These are phyloP conservation scores for Platycercus adscitus DNA, from an alignment of 2,113 vertebrate species.

Conservation along the genomic window DNA sequence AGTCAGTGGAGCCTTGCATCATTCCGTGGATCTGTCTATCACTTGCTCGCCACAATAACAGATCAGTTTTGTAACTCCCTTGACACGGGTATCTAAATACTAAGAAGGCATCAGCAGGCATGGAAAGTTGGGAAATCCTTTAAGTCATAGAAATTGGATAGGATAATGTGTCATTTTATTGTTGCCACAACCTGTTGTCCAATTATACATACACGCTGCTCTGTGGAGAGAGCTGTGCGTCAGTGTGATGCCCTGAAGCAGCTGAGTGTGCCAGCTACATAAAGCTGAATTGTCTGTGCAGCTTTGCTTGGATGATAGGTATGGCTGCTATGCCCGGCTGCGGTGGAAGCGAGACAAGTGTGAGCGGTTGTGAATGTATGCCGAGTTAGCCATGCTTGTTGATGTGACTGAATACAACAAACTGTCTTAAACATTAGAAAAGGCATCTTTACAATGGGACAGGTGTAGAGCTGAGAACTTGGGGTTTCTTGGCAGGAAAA, in stretches of 20 bases:
- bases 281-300: conserved; percentile 21
- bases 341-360: not conserved
- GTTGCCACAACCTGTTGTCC: conserved; percentile 16
- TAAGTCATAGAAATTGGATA: conserved; percentile 1
- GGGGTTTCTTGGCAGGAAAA: not conserved
- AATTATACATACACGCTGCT: not conserved
- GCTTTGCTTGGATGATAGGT: not conserved
- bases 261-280: not conserved
- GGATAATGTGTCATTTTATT: not conserved
- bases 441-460: not conserved
- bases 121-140: conserved; percentile 37
- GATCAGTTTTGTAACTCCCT: conserved; percentile 48
- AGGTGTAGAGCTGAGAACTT: not conserved
- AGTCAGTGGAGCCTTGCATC: conserved; percentile 44
- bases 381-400: not conserved
- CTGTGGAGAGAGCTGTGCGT: not conserved
- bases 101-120: conserved; percentile 5
- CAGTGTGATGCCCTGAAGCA: not conserved
- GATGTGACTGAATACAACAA: not conserved
- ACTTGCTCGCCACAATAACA: conserved; percentile 57
- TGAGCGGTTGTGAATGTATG: not conserved
- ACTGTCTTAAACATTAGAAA: not conserved
- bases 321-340: not conserved
- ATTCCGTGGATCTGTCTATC: conserved; percentile 43
- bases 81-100: not conserved